Conservation (phyloP, 2,797 vertebrate species). For the Lateolabrax maculatus region DNA sequence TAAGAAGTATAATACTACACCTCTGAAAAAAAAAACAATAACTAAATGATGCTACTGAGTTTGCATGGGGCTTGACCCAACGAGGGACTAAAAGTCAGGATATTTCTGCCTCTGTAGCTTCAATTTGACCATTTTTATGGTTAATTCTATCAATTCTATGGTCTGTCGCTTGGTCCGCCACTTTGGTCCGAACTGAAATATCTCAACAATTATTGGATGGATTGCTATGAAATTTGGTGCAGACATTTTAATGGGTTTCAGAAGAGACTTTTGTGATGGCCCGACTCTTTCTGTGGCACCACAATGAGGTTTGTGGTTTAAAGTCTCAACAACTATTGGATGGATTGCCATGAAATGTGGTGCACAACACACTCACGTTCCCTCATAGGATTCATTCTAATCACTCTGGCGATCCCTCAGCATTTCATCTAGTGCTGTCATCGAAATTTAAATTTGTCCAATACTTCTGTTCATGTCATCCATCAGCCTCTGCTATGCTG, state of each 20-base stretch:
- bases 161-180: neutral
- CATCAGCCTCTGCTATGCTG: neutral
- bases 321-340: neutral
- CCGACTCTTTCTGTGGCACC: neutral
- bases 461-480: neutral
- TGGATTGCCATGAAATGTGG: no score
- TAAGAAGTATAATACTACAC: no score
- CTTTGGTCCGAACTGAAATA: neutral
- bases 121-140: neutral
- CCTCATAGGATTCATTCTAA: neutral
- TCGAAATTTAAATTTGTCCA: neutral
- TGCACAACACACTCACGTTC: neutral
- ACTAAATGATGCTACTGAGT: neutral
- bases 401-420: neutral
- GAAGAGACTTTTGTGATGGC: neutral
- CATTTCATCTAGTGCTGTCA: neutral
- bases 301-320: neutral
- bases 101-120: neutral
- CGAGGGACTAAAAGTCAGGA: neutral
- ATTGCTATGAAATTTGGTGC: neutral
- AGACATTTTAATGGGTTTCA: neutral
- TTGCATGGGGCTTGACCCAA: neutral
- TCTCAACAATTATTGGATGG: neutral
- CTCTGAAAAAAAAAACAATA: neutral
- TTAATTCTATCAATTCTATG: no score